phyloP scores from a whole-genome alignment of 2,797 vertebrate genomes.

The Liparis tanakae region DNA sequence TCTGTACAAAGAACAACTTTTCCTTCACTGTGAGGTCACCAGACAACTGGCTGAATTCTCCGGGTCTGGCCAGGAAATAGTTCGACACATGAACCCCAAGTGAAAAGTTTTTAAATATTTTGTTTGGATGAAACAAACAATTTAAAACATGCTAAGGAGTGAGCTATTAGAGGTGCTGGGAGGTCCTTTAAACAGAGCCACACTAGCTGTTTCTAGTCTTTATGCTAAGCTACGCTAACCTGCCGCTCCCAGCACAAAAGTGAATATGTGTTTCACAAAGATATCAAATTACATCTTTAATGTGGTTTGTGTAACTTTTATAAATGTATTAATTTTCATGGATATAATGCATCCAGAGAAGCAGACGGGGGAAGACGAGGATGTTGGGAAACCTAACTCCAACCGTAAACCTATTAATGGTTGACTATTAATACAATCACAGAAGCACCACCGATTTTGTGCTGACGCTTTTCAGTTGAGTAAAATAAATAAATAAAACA shows the following conservation, averaged over 20 bases:
- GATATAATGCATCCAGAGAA: background rate
- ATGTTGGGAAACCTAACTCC: background rate
- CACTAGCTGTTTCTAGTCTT: background rate
- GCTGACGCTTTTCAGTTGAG: slow-evolving; percentile 3
- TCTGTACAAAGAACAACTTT: background rate
- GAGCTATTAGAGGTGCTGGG: background rate
- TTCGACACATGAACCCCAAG: background rate
- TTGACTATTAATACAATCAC: background rate
- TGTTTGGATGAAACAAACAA: background rate
- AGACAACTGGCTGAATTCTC: background rate
- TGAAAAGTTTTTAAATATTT: background rate
- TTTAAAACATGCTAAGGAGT: background rate
- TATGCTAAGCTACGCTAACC: slow-evolving; percentile 1
- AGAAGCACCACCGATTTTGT: background rate
- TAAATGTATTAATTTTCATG: background rate
- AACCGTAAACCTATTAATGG: background rate
- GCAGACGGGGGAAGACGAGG: background rate
- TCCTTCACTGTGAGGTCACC: background rate
- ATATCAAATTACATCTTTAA: background rate
- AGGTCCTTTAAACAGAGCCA: background rate
- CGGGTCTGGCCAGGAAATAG: background rate
- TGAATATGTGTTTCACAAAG: background rate
- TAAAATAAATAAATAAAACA: slow-evolving; percentile 2
- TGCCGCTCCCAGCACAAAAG: background rate
- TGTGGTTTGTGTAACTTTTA: background rate